Evolutionary conservation across 2,888 invertebrate genomes (phyloP), one percentile per base, ranked within the genome.

Genomic region (Hyles lineata): DNA sequence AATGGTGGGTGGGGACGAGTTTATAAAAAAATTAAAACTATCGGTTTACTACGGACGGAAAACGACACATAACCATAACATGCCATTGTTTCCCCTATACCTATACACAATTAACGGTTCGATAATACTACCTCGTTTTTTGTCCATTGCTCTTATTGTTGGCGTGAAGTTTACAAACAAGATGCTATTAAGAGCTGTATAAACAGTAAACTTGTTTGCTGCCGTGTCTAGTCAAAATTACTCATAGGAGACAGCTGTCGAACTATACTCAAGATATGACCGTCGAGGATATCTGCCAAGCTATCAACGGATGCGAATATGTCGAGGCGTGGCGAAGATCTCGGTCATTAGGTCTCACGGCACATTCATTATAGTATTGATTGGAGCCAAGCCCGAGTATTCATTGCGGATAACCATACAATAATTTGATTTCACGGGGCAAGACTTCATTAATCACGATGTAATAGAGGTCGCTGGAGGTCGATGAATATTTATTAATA

Each of bases 11-110:
- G 90, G 90, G 84, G 85, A 84, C 88, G 80, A 79, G 80, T 80
- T 83, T 87, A 89, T 87, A 89, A 92, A 92, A 91, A 91, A 92
- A 86, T 85, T 85, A 84, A 91, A 93, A 90, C 91, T 92, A 92
- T 92, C 92, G 83, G 89, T 88, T 93, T 91, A 92, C 92, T 90
- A 91, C 89, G 81, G 85, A 81, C 84, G 83, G 88, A 86, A 89
- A 90, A 87, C 85, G 86, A 87, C 81, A 83, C 84, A 83, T 81
- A 82, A 83, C 85, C 89, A 89, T 90, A 90, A 90, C 89, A 89
- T 83, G 84, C 84, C 78, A 92, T 93, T 93, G 92, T 93, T 87
- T 85, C 78, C 75, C 79, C 74, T 78, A 80, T 80, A 82, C 78
- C 78, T 80, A 84, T 79, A 78, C 77, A 77, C 76, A 76, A 81